Evolutionary conservation across 2,113 vertebrate species (phyloP), one percentile per base, ranked within the genome.

Genomic region (Gobio gobio): DNA sequence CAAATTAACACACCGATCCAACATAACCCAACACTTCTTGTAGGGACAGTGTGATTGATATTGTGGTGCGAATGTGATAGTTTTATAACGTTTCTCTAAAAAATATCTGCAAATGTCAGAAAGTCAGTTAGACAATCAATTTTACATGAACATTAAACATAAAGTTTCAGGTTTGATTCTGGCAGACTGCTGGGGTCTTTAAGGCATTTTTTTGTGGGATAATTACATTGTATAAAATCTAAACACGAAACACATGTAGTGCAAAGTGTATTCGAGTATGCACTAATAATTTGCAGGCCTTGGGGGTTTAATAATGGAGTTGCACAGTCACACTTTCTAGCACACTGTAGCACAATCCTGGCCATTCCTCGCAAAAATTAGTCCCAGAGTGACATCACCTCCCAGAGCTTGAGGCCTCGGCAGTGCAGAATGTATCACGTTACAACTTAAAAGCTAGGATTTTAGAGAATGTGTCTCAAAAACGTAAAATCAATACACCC

Each of bases 321-420:
- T 43, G 22, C 78, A 13, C 78, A 7, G 64, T 51, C 45, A 70
- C 80, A 33, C 10, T 59, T 79, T 26, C 22, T 10, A 45, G 36
- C 12, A 5, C 40, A 80, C 63, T 26, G 12, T 10, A 45, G 36
- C 12, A 5, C 40, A 80, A 80, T 47, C 20, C 40, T 63, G 10
- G 77, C 4, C 33, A 64, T 47, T 64, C 58, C 58, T 80, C 16
- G 5, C 77, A 47, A 80, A 78, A 63, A 64, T 64, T 0, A 64
- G 78, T 81, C 78, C 16, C 78, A 2, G 26, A 81, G 63, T 81
- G 61, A 81, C 78, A 64, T 81, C 79, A 81, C 45, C 61, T 49
- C 61, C 78, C 78, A 66, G 22, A 29, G 78, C 78, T 51, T 26
- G 36, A 64, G 78, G 40, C 78, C 78, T 63, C 22, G 2, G 13